Conservation (phyloP, 2,113 vertebrate species). For the Passer domesticus region DNA sequence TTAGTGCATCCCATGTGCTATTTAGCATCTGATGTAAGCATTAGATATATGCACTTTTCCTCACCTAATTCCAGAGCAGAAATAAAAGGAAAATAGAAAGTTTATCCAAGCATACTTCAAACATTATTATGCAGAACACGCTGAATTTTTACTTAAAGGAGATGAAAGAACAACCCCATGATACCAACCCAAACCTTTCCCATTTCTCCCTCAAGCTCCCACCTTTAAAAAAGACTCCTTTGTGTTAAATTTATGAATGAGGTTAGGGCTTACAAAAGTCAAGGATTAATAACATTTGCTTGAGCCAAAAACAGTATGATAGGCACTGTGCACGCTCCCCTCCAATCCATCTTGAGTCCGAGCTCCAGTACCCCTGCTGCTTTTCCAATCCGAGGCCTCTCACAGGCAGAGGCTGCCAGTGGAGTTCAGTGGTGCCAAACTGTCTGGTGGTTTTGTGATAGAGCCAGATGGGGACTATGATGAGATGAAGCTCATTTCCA, state of each 20-base stretch:
- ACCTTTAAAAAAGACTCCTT: neutral
- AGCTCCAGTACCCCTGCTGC: slow-evolving; percentile 40
- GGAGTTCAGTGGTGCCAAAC: slow-evolving; percentile 36
- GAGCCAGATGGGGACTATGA: slow-evolving; percentile 26
- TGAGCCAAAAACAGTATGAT: slow-evolving; percentile 42
- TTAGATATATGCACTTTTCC: neutral
- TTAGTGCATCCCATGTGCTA: neutral
- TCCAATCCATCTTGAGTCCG: slow-evolving; percentile 20
- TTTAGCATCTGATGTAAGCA: neutral
- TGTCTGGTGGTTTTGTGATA: slow-evolving; percentile 56
- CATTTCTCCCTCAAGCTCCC: neutral
- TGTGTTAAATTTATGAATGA: slow-evolving; percentile 55
- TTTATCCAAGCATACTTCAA: neutral
- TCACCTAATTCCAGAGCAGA: neutral
- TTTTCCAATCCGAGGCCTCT: slow-evolving; percentile 41
- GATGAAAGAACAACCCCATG: neutral
- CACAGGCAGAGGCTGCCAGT: slow-evolving; percentile 12
- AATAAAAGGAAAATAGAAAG: neutral
- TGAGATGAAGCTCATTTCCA: slow-evolving; percentile 37
- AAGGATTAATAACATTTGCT: slow-evolving; percentile 33
- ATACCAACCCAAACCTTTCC: neutral
- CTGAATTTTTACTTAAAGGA: neutral
- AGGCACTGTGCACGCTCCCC: neutral
- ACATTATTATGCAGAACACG: neutral
- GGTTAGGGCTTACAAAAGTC: slow-evolving; percentile 11